Conservation (phyloP, 2,113 vertebrate species). For the Pelusios castaneus region DNA sequence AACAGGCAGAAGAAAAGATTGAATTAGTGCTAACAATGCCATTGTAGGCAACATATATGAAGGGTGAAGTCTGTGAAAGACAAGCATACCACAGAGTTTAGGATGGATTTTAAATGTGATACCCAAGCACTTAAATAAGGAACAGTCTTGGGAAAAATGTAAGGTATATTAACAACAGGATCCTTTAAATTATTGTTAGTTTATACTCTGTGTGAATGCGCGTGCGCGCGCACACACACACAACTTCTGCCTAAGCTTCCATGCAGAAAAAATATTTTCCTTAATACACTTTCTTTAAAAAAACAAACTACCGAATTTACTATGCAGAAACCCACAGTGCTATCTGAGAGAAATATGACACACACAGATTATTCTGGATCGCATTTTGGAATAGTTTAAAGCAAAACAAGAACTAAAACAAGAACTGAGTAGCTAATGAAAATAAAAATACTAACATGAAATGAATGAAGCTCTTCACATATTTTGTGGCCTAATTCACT, state of each 20-base stretch:
- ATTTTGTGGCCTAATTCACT: neutral
- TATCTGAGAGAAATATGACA: neutral
- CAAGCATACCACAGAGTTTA: neutral
- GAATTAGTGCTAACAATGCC: neutral
- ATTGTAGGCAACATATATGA: neutral
- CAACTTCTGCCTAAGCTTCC: neutral
- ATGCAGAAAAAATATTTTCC: neutral
- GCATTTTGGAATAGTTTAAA: neutral
- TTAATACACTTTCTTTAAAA: neutral
- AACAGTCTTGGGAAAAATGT: neutral
- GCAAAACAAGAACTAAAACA: neutral
- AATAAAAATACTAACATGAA: neutral
- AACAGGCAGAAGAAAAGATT: neutral
- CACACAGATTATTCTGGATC: slow-evolving; percentile 38
- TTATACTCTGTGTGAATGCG: neutral
- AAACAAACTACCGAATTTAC: slow-evolving; percentile 16
- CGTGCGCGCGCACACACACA: neutral
- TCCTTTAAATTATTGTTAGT: neutral
- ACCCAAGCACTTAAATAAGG: neutral
- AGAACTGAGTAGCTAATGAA: neutral
- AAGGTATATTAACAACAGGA: neutral
- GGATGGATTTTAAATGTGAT: neutral
- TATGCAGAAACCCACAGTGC: slow-evolving; percentile 10
- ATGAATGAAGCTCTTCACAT: neutral
- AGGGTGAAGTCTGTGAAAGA: neutral